Conservation (phyloP, 2,797 vertebrate genomes). For the Lacerta viridis region DNA sequence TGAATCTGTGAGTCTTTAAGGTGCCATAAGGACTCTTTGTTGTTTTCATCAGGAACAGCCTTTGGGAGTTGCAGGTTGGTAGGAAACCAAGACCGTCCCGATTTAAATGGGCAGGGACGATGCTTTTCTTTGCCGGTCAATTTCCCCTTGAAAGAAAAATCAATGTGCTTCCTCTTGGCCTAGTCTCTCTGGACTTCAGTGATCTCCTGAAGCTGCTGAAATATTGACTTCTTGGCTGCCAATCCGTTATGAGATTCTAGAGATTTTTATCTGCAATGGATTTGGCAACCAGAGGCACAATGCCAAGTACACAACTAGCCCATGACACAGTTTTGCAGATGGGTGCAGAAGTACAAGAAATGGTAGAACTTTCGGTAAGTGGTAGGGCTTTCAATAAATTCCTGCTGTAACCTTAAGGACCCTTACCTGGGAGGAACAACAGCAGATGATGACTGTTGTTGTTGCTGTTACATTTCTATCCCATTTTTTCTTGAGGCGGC, state of each 20-base stretch:
- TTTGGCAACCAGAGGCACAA: not conserved
- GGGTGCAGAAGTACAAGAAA: not conserved
- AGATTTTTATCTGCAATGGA: not conserved
- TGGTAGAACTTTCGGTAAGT: not conserved
- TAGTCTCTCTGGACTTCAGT: constrained; percentile 23
- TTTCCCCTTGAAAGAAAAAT: constrained; percentile 44
- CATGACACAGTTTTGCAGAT: not conserved
- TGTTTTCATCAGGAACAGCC: constrained; percentile 30
- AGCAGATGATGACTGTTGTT: too few relatives aligned
- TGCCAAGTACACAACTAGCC: too few relatives aligned
- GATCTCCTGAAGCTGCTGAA: constrained; percentile 27
- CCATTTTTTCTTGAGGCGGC: too few relatives aligned
- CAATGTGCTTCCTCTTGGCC: constrained; percentile 40
- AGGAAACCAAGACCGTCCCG: not conserved
- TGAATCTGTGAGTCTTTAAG: constrained; percentile 1
- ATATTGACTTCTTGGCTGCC: constrained; percentile 26
- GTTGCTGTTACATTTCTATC: constrained; percentile 73
- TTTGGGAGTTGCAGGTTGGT: constrained; percentile 21
- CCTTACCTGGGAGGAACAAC: not conserved
- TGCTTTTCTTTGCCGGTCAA: constrained; percentile 28
- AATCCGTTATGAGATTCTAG: constrained; percentile 22
- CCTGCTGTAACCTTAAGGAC: not conserved
- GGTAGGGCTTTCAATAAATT: not conserved
- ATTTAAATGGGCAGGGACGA: constrained; percentile 7
- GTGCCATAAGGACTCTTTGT: not conserved